These are phyloP conservation scores for Meles meles DNA, from an alignment of 2,113 vertebrate genomes.

Conservation along the genomic window DNA sequence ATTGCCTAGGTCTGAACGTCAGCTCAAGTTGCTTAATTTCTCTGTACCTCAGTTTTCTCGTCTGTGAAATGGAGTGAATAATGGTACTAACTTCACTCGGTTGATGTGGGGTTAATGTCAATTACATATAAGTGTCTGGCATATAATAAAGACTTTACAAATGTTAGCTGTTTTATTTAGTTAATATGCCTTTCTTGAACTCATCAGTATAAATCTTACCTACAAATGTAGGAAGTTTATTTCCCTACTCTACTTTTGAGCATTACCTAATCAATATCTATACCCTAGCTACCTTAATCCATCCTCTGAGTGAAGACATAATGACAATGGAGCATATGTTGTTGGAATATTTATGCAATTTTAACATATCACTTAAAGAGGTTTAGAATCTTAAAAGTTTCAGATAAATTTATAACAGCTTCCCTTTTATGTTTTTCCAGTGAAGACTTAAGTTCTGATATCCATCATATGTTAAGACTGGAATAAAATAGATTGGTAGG, in stretches of 20 bases:
- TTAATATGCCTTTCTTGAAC: not conserved
- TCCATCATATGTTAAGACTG: not conserved
- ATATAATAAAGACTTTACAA: not conserved
- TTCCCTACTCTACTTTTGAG: not conserved
- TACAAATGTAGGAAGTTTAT: not conserved
- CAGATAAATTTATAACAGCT: not conserved
- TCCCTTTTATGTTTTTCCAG: not conserved
- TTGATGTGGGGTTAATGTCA: not conserved
- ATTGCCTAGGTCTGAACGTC: not conserved
- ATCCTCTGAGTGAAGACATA: not conserved
- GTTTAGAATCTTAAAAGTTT: not conserved
- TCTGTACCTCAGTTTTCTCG: not conserved
- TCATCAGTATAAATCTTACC: not conserved
- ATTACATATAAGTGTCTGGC: not conserved
- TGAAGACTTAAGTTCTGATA: not conserved
- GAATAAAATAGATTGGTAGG: not conserved
- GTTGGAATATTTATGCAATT: not conserved
- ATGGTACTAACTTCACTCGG: not conserved
- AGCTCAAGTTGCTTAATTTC: not conserved
- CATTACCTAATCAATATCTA: not conserved
- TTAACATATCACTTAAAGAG: not conserved
- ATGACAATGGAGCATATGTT: not conserved
- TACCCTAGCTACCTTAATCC: not conserved
- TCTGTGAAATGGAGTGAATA: not conserved
- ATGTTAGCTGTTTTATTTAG: not conserved